Percentiles rank a stretch among this genome's conserved stretches.
Conservation (phyloP, 2,888 invertebrate genomes). For the Hermaeophaga mercurialis region DNA sequence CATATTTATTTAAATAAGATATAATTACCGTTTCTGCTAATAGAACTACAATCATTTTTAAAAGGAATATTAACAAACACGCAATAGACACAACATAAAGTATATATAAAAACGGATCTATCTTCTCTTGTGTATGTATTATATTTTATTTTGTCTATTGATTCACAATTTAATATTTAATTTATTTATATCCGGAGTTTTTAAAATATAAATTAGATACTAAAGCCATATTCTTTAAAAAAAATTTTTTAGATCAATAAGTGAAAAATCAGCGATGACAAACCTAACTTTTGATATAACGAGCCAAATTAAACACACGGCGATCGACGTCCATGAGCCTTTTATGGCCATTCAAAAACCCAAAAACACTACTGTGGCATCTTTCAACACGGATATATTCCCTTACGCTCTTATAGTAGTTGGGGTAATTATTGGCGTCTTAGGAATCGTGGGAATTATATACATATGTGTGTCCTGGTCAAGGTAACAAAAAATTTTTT, state of each 20-base stretch:
- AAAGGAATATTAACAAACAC: no score
- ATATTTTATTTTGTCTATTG: no score
- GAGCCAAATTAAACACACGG: conserved; percentile 70
- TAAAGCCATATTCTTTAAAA: no score
- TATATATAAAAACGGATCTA: no score
- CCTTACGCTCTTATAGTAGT: conserved; percentile 89
- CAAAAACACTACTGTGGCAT: conserved; percentile 56
- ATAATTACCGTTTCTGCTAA: no score
- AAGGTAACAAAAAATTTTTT: conserved; percentile 68
- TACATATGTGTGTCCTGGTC: conserved; percentile 95
- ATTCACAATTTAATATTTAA: no score
- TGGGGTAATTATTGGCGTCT: conserved; percentile 85
- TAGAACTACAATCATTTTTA: no score
- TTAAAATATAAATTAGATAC: no score
- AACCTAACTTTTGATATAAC: conserved; percentile 73
- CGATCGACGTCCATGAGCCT: conserved; percentile 69
- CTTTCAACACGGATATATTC: conserved; percentile 68
- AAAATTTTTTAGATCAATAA: conserved; percentile 62
- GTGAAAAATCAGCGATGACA: conserved; percentile 67
- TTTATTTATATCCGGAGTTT: no score
- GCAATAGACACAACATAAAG: no score
- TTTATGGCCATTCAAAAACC: conserved; percentile 56
- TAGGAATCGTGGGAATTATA: conserved; percentile 86
- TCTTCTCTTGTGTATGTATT: no score
- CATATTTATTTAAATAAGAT: no score